These are phyloP conservation scores for Nysson spinosus DNA, from an alignment of 2,888 invertebrate species.

Conservation along the genomic window DNA sequence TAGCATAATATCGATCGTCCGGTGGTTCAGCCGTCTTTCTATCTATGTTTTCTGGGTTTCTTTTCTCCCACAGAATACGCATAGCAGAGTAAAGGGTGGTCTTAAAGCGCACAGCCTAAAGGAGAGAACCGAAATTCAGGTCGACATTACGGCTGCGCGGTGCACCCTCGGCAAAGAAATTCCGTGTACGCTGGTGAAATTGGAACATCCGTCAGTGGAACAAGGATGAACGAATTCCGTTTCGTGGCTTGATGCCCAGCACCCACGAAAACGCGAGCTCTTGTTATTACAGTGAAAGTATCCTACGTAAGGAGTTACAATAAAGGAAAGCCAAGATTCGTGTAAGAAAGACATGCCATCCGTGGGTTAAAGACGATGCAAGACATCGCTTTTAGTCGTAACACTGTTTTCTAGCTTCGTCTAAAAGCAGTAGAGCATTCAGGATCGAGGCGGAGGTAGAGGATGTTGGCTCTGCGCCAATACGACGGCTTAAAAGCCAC, in stretches of 20 bases:
- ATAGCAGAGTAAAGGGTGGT: slow-evolving; percentile 18
- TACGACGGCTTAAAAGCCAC: slow-evolving; percentile 26
- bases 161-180: slow-evolving; percentile 27
- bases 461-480: slow-evolving; percentile 38
- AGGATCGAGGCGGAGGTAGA: slow-evolving; percentile 33
- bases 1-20: slow-evolving; percentile 23
- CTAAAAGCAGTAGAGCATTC: slow-evolving; percentile 10
- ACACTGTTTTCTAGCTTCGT: slow-evolving; percentile 24
- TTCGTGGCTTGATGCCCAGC: not conserved
- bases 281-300: slow-evolving; percentile 19
- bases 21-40: not conserved
- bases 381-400: slow-evolving; percentile 17
- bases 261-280: not conserved
- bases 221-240: slow-evolving; percentile 30
- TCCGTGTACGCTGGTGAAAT: slow-evolving; percentile 44
- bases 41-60: not conserved
- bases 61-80: slow-evolving; percentile 13
- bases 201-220: slow-evolving; percentile 24
- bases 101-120: slow-evolving; percentile 46
- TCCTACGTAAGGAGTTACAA: not conserved
- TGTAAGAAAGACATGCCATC: not conserved
- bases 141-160: slow-evolving; percentile 53
- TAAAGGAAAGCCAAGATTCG: not conserved
- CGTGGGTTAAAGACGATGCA: not conserved
- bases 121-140: slow-evolving; percentile 51